Base-by-base conservation (phyloP, 2,888 invertebrate genomes). In the Rotaria socialis region DNA sequence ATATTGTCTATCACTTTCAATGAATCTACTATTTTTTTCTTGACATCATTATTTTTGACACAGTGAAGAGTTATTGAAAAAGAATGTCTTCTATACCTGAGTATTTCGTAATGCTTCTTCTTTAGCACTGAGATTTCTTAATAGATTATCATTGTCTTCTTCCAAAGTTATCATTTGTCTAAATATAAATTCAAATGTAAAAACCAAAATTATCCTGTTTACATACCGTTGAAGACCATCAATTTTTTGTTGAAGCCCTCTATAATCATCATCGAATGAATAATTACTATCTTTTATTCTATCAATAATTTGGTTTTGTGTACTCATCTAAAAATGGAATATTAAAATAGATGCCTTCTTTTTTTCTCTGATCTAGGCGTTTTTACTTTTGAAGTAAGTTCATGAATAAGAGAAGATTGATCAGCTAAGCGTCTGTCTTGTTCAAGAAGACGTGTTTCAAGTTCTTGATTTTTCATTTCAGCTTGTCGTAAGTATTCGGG, bases 401-500 rank as follows among this genome's bases (percentile, higher is more conserved):
- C 90, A 43, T 89, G 88, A 14, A 90, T 89, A 14, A 89, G 88
- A 85, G 89, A 89, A 14, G 89, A 89, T 85, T 89, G 90, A 55
- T 91, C 91, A 2, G 88, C 87, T 87, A 90, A 90, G 67, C 89
- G 89, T 74, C 89, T 88, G 86, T 90, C 90, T 52, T 89, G 89
- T 16, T 87, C 56, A 80, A 88, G 87, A n/a, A 90, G 88, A 74
- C 89, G 88, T 85, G 90, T 89, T 35, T 89, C 89, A 8, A 90
- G 88, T 47, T 90, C 90, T 60, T 90, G 90, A 24, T 90, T 89
- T 84, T 89, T 89, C 27, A 90, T 88, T 86, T 91, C 90, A 27
- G 90, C 90, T 84, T 90, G 88, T 85, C 89, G 89, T 58, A 91
- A 89, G 88, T 90, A 88, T 88, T 90, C 90, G 10, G 91, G 91